Evolutionary conservation across 2,888 invertebrate genomes (phyloP).

Genomic region (Stenodema calcarata): DNA sequence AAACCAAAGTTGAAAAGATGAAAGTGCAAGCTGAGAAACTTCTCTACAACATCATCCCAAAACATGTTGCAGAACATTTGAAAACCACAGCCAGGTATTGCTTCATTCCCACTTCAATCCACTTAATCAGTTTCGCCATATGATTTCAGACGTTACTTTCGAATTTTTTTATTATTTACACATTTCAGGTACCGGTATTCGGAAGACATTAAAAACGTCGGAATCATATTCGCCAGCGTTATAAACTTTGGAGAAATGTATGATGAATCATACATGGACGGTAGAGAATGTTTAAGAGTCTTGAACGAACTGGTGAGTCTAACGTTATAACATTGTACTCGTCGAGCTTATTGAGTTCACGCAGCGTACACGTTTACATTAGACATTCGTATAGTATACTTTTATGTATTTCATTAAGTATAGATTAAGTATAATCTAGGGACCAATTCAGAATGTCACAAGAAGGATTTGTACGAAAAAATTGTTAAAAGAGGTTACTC

Average conservation of each 20-base stretch:
- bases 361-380: too few relatives aligned
- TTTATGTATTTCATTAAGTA: too few relatives aligned
- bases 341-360: too few relatives aligned
- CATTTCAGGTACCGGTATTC: constrained; percentile 73
- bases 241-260: constrained; percentile 98
- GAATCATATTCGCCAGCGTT: constrained; percentile 94
- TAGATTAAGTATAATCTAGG: too few relatives aligned
- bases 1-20: constrained; percentile 86
- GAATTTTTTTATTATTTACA: too few relatives aligned
- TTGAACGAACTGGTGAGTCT: constrained; percentile 86
- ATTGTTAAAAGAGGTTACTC: too few relatives aligned
- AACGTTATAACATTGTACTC: too few relatives aligned
- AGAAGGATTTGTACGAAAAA: too few relatives aligned
- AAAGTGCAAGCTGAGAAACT: constrained; percentile 95
- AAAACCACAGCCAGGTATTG: constrained; percentile 77
- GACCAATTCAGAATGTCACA: too few relatives aligned
- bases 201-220: constrained; percentile 90
- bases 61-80: constrained; percentile 90
- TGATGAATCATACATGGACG: constrained; percentile 94
- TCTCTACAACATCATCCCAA: constrained; percentile 95
- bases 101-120: background rate
- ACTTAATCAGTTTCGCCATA: too few relatives aligned
- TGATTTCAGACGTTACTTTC: too few relatives aligned
- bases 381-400: too few relatives aligned
- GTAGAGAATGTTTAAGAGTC: constrained; percentile 92